Evolutionary conservation across 2,888 invertebrate genomes (phyloP).

Genomic region (Tipula vernalis): DNA sequence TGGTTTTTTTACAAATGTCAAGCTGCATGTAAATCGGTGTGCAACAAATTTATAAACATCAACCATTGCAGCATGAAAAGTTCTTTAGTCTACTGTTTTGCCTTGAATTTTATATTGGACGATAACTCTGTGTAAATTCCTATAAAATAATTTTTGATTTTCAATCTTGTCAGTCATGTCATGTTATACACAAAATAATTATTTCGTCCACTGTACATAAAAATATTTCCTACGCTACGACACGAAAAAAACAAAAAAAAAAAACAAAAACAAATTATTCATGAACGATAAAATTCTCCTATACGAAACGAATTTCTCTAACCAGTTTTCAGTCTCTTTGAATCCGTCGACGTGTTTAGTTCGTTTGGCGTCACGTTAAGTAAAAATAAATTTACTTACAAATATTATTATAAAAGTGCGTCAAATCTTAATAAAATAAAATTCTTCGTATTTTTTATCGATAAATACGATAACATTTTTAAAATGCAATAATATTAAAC

Average conservation of each 20-base stretch:
- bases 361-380: neutral
- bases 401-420: neutral
- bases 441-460: neutral
- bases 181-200: neutral
- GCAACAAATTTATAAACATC: no score
- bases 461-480: neutral
- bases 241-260: neutral
- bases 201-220: neutral
- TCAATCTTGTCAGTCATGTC: no score
- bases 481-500: neutral
- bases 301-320: neutral
- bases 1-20: no score
- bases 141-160: no score
- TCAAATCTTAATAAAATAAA: neutral
- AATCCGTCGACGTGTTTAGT: neutral
- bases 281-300: neutral
- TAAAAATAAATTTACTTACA: neutral
- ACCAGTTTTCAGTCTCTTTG: conserved; percentile 4
- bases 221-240: neutral
- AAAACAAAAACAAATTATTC: neutral
- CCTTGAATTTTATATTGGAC: no score
- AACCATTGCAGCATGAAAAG: no score
- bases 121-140: no score
- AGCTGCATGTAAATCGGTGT: no score
- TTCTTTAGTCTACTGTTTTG: no score